phyloP scores from a whole-genome alignment of 2,888 invertebrate species.

The Macrophya alboannulata region DNA sequence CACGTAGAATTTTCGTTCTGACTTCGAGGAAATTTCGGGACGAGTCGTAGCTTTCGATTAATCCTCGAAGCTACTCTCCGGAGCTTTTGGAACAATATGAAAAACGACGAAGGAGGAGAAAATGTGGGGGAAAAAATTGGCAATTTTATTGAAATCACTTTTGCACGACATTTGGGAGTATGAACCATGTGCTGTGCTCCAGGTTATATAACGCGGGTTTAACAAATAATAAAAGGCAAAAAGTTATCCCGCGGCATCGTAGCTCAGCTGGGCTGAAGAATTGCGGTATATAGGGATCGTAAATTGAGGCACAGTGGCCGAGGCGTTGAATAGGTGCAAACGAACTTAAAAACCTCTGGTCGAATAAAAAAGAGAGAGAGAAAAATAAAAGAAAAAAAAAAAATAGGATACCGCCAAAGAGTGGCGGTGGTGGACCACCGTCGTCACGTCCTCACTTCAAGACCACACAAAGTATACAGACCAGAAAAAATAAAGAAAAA shows the following conservation, averaged over 20 bases:
- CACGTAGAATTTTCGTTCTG: not conserved
- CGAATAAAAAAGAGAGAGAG: no score
- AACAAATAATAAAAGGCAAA: not conserved
- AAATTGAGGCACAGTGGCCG: conserved; percentile 66
- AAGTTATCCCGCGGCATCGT: not conserved
- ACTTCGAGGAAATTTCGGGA: not conserved
- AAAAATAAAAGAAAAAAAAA: not conserved
- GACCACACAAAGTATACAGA: conserved; percentile 15
- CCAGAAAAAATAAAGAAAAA: not conserved
- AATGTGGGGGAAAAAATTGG: no score
- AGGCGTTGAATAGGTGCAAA: conserved; percentile 78
- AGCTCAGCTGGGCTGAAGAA: no score
- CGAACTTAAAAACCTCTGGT: conserved; percentile 71
- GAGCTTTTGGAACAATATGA: no score
- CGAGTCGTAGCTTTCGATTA: not conserved
- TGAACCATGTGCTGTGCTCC: no score
- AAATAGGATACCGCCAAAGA: conserved; percentile 12
- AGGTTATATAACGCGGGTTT: no score
- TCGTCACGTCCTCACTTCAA: conserved; percentile 51
- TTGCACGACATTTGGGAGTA: no score
- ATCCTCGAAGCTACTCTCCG: no score
- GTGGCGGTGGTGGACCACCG: conserved; percentile 61
- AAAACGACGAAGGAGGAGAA: no score
- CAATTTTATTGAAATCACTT: no score
- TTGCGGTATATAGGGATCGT: conserved; percentile 67